Conservation (phyloP, 2,888 invertebrate genomes). For the Eristalis pertinax region DNA sequence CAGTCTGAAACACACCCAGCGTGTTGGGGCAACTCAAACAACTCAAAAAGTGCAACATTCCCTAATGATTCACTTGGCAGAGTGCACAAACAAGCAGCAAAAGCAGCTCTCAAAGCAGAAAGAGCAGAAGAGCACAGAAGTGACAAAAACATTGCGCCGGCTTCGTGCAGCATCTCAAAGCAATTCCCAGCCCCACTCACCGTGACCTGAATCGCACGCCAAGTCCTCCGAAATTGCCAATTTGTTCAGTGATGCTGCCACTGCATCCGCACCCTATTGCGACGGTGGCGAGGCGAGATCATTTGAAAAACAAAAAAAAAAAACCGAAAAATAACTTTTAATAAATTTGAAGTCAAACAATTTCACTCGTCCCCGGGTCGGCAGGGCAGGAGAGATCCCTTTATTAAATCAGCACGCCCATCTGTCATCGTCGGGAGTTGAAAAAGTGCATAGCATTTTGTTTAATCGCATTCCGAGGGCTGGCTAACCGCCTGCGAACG, state of each 20-base stretch:
- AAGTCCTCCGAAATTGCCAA: neutral
- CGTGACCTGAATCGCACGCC: neutral
- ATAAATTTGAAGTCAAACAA: slow-evolving; percentile 28
- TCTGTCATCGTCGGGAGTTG: slow-evolving; percentile 41
- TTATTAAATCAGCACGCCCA: slow-evolving; percentile 63
- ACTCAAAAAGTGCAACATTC: too few relatives aligned
- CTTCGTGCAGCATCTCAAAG: neutral
- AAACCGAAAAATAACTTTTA: neutral
- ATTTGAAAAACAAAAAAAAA: neutral
- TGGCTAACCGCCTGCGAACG: slow-evolving; percentile 46
- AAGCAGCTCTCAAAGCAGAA: neutral
- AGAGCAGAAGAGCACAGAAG: neutral
- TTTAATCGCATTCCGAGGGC: slow-evolving; percentile 42
- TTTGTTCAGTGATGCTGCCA: neutral
- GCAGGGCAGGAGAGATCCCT: neutral
- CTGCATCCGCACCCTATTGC: neutral
- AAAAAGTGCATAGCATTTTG: slow-evolving; percentile 54
- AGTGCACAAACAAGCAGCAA: neutral
- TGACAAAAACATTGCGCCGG: neutral
- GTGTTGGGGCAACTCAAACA: too few relatives aligned
- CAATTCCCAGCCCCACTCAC: neutral
- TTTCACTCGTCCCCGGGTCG: neutral
- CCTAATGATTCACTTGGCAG: neutral
- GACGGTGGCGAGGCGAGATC: neutral
- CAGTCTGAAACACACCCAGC: too few relatives aligned